Percentiles rank a stretch among this genome's conserved stretches.
Conservation (phyloP, 64 coral and sea anemone species). For the Actinia equina region DNA sequence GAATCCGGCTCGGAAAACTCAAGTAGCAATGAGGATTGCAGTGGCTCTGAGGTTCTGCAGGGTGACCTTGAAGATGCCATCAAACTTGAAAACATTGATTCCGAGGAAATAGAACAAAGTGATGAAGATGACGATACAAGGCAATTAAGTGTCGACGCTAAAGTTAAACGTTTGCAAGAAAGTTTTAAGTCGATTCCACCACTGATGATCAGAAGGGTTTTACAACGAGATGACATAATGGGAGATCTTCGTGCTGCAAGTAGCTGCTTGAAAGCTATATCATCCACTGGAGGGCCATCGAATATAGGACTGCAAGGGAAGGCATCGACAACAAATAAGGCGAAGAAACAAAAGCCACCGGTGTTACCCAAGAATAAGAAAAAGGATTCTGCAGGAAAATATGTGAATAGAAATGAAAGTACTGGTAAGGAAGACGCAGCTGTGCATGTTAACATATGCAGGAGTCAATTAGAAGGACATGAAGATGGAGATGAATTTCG, state of each 20-base stretch:
- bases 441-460: background rate
- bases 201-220: conserved; percentile 9
- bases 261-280: background rate
- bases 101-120: background rate
- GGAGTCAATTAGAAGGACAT: background rate
- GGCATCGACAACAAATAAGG: background rate
- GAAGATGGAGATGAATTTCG: background rate
- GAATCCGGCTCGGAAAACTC: background rate
- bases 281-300: background rate
- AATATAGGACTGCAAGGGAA: background rate
- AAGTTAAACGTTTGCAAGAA: background rate
- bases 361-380: background rate
- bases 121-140: background rate
- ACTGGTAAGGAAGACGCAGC: background rate
- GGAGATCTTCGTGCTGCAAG: background rate
- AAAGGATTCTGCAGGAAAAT: background rate
- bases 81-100: background rate
- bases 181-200: background rate
- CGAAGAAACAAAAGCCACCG: background rate
- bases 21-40: background rate
- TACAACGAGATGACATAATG: background rate
- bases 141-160: background rate
- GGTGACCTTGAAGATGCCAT: background rate
- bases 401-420: background rate
- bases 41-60: background rate